These are phyloP conservation scores for Nothobranchius kuhntae DNA, from an alignment of 2,113 vertebrate genomes.

Conservation along the genomic window DNA sequence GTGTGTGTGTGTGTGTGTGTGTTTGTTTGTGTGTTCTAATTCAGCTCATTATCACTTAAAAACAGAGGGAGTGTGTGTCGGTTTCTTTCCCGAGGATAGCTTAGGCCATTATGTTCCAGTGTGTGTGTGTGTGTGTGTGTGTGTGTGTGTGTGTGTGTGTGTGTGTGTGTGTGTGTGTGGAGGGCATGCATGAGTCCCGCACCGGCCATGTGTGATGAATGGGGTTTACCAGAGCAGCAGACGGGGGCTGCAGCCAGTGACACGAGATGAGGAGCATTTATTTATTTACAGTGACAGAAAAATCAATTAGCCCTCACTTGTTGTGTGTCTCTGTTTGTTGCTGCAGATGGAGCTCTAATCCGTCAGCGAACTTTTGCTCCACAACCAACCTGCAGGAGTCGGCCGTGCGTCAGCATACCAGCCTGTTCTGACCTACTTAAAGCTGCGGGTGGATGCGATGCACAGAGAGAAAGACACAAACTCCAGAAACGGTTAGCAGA, in stretches of 20 bases:
- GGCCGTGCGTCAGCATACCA: constrained; percentile 5
- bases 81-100: constrained; percentile 11
- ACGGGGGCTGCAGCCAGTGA: constrained; percentile 62
- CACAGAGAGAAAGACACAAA: background rate
- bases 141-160: background rate
- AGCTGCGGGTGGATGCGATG: constrained; percentile 31
- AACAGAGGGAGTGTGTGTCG: background rate
- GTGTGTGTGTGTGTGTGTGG: background rate
- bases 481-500: constrained; percentile 14
- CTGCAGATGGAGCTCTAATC: constrained; percentile 10
- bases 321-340: constrained; percentile 23
- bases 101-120: constrained; percentile 28
- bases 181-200: constrained; percentile 23
- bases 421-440: constrained; percentile 36
- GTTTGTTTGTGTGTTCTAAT: background rate
- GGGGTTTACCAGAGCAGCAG: constrained; percentile 62
- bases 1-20: constrained; percentile 10
- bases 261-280: constrained; percentile 64
- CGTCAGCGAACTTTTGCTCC: constrained; percentile 36
- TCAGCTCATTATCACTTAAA: constrained; percentile 35
- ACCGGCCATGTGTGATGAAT: constrained; percentile 65
- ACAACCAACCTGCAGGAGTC: constrained; percentile 23
- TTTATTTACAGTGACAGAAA: constrained; percentile 66
- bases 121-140: background rate
- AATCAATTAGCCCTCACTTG: constrained; percentile 61